Base-by-base conservation (phyloP, 2,888 invertebrate species). In the Synanthedon vespiformis region DNA sequence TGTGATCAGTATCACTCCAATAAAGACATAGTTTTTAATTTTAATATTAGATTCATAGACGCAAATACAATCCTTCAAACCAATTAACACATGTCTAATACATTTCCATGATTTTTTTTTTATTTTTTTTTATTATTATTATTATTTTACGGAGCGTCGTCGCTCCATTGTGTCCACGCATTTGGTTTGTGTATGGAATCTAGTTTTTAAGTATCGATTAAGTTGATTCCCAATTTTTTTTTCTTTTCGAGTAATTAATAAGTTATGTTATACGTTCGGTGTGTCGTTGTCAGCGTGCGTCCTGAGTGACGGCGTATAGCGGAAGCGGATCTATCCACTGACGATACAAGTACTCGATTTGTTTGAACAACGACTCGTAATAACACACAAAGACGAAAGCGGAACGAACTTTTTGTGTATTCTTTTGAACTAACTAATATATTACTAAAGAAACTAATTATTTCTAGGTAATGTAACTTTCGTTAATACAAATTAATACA, bases 1-100 rank as follows among this genome's bases (percentile, higher is more conserved):
- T 74, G 84, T 85, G 85, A 86, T 82, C 60, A 82, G 80, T 77
- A 80, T 86, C 84, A 85, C 86, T 73, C 72, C 72, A 78, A 82
- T 84, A 87, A 87, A 87, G 86, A 87, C 86, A 87, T 87, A 84
- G 82, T 78, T 78, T 70, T 69, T 53, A 51, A 51, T 48, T 13
- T 47, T 16, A 40, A 73, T 70, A 70, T 68, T 74, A 66, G 75
- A 69, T 69, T 72, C 68, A 76, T 80, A 80, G 78, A 83, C 80
- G 83, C 83, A 77, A 34, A 64, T 69, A 71, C 72, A 72, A 61
- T 59, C 60, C 55, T 57, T 61, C 57, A 55, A 63, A 62, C 64
- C 64, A 48, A 62, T 10, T 65, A 64, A 77, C 76, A 78, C 75
- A 67, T 49, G 5, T 49, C 12, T 68, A 61, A 69, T 68, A 77